These are phyloP conservation scores for Onychostruthus taczanowskii DNA, from an alignment of 2,113 vertebrate species.

Conservation along the genomic window DNA sequence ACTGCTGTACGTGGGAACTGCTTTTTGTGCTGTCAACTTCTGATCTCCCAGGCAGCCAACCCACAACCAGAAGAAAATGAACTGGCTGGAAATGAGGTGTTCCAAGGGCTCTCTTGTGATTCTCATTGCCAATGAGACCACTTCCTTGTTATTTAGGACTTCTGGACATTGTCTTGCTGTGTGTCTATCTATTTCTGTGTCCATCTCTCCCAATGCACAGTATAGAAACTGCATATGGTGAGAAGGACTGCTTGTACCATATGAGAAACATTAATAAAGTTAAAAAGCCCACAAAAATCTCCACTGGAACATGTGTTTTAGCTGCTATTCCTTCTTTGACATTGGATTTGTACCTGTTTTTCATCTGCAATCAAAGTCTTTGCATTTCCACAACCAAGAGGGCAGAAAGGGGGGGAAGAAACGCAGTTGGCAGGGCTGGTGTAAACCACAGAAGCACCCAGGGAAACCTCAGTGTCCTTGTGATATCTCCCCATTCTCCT, in stretches of 20 bases:
- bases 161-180: slow-evolving; percentile 25
- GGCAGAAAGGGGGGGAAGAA: neutral
- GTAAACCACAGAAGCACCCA: neutral
- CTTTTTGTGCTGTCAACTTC: slow-evolving; percentile 31
- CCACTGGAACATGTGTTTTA: slow-evolving; percentile 3
- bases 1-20: slow-evolving; percentile 30
- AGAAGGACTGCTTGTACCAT: slow-evolving; percentile 1
- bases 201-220: neutral
- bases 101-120: slow-evolving; percentile 9
- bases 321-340: neutral
- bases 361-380: neutral
- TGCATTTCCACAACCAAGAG: neutral
- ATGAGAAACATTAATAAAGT: neutral
- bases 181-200: slow-evolving; percentile 26
- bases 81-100: slow-evolving; percentile 22
- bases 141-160: slow-evolving; percentile 34
- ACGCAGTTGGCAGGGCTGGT: neutral
- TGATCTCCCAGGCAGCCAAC: slow-evolving; percentile 27
- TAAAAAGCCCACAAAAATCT: neutral
- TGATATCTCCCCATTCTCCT: neutral
- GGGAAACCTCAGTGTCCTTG: neutral
- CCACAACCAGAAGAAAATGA: slow-evolving; percentile 34
- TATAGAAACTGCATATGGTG: slow-evolving; percentile 18
- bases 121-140: slow-evolving; percentile 17
- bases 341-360: neutral